Evolutionary conservation across 2,797 vertebrate genomes (phyloP).

Genomic region (Trachurus trachurus): DNA sequence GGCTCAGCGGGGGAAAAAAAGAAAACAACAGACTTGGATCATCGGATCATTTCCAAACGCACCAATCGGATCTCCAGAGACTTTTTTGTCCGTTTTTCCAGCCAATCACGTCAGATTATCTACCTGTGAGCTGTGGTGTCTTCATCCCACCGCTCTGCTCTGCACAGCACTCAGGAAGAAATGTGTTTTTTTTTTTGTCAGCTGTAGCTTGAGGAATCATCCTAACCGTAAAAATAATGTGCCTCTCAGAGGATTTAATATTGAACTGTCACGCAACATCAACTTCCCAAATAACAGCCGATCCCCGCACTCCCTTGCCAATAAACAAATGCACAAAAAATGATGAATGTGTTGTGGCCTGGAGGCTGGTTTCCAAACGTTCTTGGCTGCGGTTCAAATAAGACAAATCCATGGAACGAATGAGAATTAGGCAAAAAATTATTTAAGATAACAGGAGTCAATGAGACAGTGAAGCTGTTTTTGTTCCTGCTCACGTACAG

Average conservation of each 20-base stretch:
- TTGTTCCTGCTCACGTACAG: neutral
- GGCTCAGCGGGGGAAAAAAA: neutral
- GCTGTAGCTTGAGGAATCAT: slow-evolving; percentile 11
- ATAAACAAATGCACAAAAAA: slow-evolving; percentile 52
- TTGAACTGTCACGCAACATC: slow-evolving; percentile 72
- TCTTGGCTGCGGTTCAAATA: slow-evolving; percentile 36
- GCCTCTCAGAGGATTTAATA: slow-evolving; percentile 60
- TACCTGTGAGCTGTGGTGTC: neutral
- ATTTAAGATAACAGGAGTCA: slow-evolving; percentile 10
- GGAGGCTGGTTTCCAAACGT: slow-evolving; percentile 32
- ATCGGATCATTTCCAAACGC: neutral
- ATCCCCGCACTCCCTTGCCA: slow-evolving; percentile 39
- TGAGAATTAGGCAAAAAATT: slow-evolving; percentile 26
- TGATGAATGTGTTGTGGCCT: slow-evolving; percentile 52
- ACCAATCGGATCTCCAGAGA: neutral
- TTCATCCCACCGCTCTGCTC: neutral
- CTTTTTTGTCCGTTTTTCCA: neutral
- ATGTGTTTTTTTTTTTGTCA: neutral
- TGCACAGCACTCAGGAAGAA: slow-evolving; percentile 8
- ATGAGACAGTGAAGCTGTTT: neutral
- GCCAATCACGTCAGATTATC: neutral
- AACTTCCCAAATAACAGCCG: slow-evolving; percentile 59
- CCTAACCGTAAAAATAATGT: slow-evolving; percentile 49
- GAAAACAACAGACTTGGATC: neutral
- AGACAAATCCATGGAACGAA: slow-evolving; percentile 21